A percentile compares a stretch with the other conserved stretches of the same genome.
Evolutionary conservation across 2,113 vertebrate genomes (phyloP).

Genomic region (Serinus canaria): DNA sequence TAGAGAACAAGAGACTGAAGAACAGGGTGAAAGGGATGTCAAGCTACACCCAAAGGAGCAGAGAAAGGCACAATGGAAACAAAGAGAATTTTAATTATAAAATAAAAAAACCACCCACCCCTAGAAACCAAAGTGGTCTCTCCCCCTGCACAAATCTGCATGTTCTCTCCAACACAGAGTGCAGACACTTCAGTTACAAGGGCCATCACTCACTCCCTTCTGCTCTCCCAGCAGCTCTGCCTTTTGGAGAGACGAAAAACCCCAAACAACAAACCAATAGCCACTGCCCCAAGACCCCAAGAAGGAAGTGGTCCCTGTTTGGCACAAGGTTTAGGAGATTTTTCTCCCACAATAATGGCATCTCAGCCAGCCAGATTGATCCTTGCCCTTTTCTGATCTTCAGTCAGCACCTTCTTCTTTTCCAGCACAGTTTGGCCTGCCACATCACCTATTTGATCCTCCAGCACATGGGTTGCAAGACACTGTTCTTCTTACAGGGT

Average conservation of each 20-base stretch:
- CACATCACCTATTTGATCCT: neutral
- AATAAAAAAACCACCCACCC: neutral
- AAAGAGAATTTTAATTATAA: constrained; percentile 46
- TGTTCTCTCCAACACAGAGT: neutral
- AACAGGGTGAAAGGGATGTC: neutral
- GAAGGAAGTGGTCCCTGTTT: constrained; percentile 25
- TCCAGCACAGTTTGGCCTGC: neutral
- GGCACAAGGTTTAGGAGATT: neutral
- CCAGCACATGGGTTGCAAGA: neutral
- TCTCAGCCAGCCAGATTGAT: neutral
- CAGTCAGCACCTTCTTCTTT: neutral
- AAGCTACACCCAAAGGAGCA: neutral
- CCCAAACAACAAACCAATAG: neutral
- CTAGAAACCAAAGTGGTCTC: neutral
- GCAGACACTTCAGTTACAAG: neutral
- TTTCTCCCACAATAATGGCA: neutral
- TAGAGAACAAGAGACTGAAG: neutral
- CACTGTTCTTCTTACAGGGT: neutral
- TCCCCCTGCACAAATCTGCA: neutral
- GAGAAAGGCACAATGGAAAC: constrained; percentile 2
- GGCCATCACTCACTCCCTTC: neutral
- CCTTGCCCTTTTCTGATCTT: neutral
- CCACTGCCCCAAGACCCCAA: neutral
- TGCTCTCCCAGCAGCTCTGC: neutral
- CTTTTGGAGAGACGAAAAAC: neutral